phyloP scores from a whole-genome alignment of 2,113 vertebrate genomes.

The Odocoileus hemionus region DNA sequence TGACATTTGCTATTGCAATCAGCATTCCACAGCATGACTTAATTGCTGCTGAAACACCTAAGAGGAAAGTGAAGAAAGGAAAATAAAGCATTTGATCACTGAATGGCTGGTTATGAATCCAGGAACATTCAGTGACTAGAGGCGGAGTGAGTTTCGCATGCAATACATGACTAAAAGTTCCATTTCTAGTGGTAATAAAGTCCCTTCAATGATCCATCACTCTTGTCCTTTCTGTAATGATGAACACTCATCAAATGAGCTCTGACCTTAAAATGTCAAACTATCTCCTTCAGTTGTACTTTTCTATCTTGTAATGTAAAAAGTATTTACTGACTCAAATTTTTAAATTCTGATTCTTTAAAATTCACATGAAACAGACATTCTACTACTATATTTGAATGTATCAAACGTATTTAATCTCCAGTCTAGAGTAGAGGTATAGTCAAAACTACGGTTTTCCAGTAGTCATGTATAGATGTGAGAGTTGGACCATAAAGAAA shows the following conservation, averaged over 20 bases:
- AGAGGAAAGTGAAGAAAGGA: neutral
- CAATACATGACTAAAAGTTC: neutral
- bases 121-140: conserved; percentile 12
- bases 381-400: neutral
- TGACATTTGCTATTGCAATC: neutral
- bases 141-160: neutral
- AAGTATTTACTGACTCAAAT: neutral
- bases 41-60: conserved; percentile 20
- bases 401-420: neutral
- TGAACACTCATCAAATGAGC: neutral
- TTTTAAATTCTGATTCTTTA: neutral
- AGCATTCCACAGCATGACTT: conserved; percentile 33
- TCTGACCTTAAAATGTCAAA: neutral
- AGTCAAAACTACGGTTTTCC: neutral
- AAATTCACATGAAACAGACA: neutral
- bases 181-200: neutral
- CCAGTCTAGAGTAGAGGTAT: neutral
- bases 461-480: neutral
- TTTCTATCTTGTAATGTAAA: neutral
- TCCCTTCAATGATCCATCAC: neutral
- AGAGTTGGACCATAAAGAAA: neutral
- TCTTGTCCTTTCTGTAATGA: neutral
- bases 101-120: neutral
- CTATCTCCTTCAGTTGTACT: neutral
- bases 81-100: neutral